A percentile compares a stretch with the other conserved stretches of the same genome.
phyloP scores from a whole-genome alignment of 2,113 vertebrate genomes.

The Oriolus oriolus region DNA sequence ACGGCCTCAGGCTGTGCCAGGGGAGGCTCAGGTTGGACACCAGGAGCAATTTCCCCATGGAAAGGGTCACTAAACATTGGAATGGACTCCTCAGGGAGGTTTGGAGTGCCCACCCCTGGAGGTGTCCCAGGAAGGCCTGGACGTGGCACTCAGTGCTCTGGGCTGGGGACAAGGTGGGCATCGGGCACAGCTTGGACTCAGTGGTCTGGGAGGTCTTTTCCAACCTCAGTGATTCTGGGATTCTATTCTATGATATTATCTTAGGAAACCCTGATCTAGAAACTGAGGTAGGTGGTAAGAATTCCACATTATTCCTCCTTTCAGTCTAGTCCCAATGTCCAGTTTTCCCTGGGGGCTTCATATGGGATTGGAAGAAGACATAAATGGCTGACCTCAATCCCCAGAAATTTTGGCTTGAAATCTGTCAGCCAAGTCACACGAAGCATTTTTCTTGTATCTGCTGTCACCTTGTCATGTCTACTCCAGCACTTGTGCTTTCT shows the following conservation, averaged over 20 bases:
- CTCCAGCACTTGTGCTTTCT: not conserved
- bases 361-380: not conserved
- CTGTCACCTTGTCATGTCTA: not conserved
- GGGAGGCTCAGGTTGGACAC: not conserved
- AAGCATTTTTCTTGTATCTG: not conserved
- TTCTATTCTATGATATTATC: not conserved
- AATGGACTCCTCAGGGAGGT: accelerated
- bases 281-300: not conserved
- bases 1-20: not conserved
- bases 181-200: accelerated
- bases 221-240: accelerated
- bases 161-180: not conserved
- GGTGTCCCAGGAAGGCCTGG: not conserved
- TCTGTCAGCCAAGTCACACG: not conserved
- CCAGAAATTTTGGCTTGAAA: not conserved
- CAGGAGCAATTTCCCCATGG: not conserved
- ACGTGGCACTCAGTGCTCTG: not conserved
- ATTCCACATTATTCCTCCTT: not conserved
- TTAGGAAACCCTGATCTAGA: not conserved
- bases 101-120: not conserved
- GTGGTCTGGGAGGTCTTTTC: not conserved
- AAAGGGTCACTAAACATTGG: not conserved
- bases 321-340: not conserved
- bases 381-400: not conserved
- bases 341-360: accelerated